Conservation (phyloP, 2,113 vertebrate species). For the Sarotherodon lohbergeri region DNA sequence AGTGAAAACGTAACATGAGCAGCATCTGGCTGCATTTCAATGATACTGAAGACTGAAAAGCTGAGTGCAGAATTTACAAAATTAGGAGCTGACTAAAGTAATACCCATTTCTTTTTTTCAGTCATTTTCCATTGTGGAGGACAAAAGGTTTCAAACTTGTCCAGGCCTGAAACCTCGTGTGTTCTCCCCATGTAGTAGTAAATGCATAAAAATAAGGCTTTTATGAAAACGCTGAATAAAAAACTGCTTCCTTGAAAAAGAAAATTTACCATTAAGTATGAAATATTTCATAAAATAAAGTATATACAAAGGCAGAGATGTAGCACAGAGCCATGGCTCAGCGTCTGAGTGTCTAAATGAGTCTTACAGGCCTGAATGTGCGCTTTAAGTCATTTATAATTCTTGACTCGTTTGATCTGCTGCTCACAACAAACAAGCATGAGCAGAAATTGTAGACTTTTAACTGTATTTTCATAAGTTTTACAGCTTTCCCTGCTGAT, state of each 20-base stretch:
- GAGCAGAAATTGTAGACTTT: neutral
- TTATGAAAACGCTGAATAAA: neutral
- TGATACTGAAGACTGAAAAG: fast-evolving
- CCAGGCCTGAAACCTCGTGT: neutral
- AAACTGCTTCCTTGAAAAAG: neutral
- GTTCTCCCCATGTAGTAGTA: neutral
- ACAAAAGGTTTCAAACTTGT: neutral
- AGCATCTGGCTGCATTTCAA: neutral
- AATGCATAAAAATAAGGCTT: neutral
- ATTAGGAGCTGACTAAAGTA: neutral
- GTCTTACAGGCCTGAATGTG: neutral
- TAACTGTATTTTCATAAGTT: neutral
- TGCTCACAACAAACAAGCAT: neutral
- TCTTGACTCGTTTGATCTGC: neutral
- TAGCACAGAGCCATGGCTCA: neutral
- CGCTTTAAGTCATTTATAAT: neutral
- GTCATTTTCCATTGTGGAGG: neutral
- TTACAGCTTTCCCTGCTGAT: neutral
- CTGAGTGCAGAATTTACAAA: neutral
- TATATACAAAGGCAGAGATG: neutral
- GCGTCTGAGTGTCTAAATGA: neutral
- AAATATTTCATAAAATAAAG: neutral
- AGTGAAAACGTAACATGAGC: neutral
- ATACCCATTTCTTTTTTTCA: neutral
- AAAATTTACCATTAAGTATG: neutral